Evolutionary conservation across 53 echinoderm and acorn worm genomes (phyloP), one percentile per base, ranked within the genome.

Genomic region (Actinopyga echinites): DNA sequence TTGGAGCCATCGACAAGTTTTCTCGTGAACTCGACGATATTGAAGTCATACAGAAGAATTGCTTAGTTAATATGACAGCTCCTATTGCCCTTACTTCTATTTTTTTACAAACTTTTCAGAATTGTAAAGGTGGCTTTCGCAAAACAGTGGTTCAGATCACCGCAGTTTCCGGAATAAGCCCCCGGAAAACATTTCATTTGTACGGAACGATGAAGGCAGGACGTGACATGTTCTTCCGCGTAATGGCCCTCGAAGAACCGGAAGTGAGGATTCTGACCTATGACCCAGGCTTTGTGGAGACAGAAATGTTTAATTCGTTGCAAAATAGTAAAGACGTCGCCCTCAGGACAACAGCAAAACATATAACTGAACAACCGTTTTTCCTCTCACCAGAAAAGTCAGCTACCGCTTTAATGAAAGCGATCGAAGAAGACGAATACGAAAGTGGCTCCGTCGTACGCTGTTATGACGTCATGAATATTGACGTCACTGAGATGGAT

Each of bases 121-220:
- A 79, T n/a, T 78, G 87, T 33, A 58, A 83, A 30, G 80, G 87
- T 32, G 74, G 64, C 4, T 68, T 85, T 8, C 80, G 92, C 0
- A 87, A 90, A 42, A 88, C 92, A n/a, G 82, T 96, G 7, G 23
- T 96, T 62, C 78, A 87, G 56, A 83, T 93, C 6, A 79, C 92
- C 11, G 80, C 90, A 11, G 87, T 89, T 23, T 61, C 57, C 24
- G 96, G 88, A 25, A 60, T 86, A 2, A 64, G 84, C 37, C 91
- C 96, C 19, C 57, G 77, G 28, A 85, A 92, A 19, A 89, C 85
- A 58, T 36, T 54, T 38, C 75, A 75, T 54, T 29, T 75, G 28
- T 75, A 75, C 42, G 49, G 75, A 24, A 75, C 49, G 45, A 52
- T 30, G 40, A 75, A 75, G 75, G 75, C 75, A 38, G 75, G 45